A percentile compares a stretch with the other conserved stretches of the same genome.
phyloP scores from a whole-genome alignment of 37 sponge, comb jelly and placozoan species.

The Geodia barretti region DNA sequence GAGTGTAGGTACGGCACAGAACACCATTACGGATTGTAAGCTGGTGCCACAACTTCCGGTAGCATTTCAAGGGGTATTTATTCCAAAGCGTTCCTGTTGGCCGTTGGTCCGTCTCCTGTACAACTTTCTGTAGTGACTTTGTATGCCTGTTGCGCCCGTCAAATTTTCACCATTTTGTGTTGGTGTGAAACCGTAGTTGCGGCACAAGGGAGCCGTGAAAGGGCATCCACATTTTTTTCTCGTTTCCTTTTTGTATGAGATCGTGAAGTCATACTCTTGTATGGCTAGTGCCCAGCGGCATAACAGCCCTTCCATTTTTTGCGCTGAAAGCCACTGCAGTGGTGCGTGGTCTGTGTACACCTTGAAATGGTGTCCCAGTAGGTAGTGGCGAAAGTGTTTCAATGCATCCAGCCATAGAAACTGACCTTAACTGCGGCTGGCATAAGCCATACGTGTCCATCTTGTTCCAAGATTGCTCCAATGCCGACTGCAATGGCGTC shows the following conservation, averaged over 20 bases:
- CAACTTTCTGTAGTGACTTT: neutral
- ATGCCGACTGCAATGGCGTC: too few species aligned
- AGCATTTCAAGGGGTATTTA: conserved; percentile 28
- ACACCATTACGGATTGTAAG: conserved; percentile 38
- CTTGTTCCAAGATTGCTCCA: too few species aligned
- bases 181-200: neutral
- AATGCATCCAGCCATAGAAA: conserved; percentile 30
- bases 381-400: conserved; percentile 65
- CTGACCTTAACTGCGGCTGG: too few species aligned
- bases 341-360: conserved; percentile 58
- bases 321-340: conserved; percentile 53
- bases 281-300: conserved; percentile 50
- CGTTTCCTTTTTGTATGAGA: conserved; percentile 31
- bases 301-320: conserved; percentile 53
- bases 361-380: conserved; percentile 42
- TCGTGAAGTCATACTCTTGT: conserved; percentile 44
- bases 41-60: conserved; percentile 49
- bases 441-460: too few species aligned
- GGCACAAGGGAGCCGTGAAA: conserved; percentile 44
- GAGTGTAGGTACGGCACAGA: conserved; percentile 36
- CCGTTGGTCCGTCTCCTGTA: neutral
- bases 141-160: too few species aligned
- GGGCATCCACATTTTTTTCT: conserved; percentile 56
- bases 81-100: conserved; percentile 34
- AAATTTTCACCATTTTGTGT: too few species aligned